These are phyloP conservation scores for Lithophane socia DNA, from an alignment of 2,888 invertebrate genomes.

Conservation along the genomic window DNA sequence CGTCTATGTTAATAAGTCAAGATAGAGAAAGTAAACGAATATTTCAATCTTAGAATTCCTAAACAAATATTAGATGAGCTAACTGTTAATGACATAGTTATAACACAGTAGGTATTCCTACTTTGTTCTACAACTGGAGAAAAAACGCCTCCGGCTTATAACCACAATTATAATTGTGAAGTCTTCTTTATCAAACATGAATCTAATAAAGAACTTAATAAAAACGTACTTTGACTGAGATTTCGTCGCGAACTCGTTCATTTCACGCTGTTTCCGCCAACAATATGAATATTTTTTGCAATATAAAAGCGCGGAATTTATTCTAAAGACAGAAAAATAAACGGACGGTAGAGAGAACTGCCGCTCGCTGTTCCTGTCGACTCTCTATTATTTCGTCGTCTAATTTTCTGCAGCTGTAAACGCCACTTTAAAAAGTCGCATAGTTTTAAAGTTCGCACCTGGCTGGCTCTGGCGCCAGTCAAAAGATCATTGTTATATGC, in stretches of 20 bases:
- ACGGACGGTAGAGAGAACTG: constrained; percentile 26
- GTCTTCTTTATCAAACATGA: constrained; percentile 18
- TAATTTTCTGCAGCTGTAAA: constrained; percentile 79
- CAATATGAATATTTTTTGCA: constrained; percentile 49
- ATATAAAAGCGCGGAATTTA: constrained; percentile 35
- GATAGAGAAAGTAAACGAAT: not conserved
- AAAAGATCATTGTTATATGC: constrained; percentile 85
- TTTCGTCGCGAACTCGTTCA: constrained; percentile 44
- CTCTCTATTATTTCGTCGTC: constrained; percentile 72
- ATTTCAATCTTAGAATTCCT: constrained; percentile 9
- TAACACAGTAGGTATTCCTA: not conserved
- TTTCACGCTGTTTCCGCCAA: constrained; percentile 36
- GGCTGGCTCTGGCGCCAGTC: constrained; percentile 74
- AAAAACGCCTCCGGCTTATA: not conserved
- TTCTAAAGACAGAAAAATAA: constrained; percentile 51
- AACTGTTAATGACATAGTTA: constrained; percentile 1
- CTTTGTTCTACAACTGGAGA: not conserved
- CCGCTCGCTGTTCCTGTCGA: constrained; percentile 48
- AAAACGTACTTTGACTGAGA: constrained; percentile 44
- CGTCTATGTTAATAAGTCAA: not conserved
- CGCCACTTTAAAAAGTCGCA: constrained; percentile 74
- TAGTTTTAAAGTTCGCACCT: constrained; percentile 74
- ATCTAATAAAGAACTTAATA: constrained; percentile 51
- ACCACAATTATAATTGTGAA: constrained; percentile 16
- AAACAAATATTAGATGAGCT: constrained; percentile 16